Evolutionary conservation across 2,888 invertebrate genomes (phyloP).

Genomic region (Neoaliturus tenellus): DNA sequence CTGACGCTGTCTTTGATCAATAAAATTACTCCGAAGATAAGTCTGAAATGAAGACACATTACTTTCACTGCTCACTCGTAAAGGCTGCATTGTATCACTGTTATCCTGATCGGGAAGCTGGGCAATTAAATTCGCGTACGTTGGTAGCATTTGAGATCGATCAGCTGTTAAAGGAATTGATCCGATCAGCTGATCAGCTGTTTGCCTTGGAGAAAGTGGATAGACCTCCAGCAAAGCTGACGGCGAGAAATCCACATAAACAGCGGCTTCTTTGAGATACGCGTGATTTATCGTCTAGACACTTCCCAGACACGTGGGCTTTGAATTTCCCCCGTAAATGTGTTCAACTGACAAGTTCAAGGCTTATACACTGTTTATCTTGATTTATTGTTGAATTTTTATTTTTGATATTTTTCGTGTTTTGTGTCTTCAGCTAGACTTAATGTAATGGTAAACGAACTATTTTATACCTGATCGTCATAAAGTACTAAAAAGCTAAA

Average conservation of each 20-base stretch:
- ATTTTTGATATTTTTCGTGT: no score
- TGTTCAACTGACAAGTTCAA: background rate
- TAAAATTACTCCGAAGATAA: no score
- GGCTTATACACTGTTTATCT: no score
- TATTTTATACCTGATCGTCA: no score
- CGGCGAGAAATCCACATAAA: background rate
- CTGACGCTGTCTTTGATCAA: no score
- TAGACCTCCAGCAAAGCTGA: background rate
- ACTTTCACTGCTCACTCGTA: no score
- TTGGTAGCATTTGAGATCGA: background rate
- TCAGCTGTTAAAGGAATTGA: conserved; percentile 5
- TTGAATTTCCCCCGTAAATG: background rate
- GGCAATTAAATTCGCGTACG: background rate
- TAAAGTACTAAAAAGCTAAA: no score
- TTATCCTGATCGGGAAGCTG: background rate
- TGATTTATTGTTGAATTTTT: no score
- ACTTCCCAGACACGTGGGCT: background rate
- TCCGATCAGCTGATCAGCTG: background rate
- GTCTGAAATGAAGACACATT: no score
- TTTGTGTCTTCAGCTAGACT: no score
- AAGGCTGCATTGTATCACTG: background rate
- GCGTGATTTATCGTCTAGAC: background rate
- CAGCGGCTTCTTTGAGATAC: conserved; percentile 8
- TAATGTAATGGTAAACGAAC: no score
- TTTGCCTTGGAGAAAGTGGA: conserved; percentile 15